phyloP scores from a whole-genome alignment of 1,140 invertebrate species.

The Polyergus mexicanus region DNA sequence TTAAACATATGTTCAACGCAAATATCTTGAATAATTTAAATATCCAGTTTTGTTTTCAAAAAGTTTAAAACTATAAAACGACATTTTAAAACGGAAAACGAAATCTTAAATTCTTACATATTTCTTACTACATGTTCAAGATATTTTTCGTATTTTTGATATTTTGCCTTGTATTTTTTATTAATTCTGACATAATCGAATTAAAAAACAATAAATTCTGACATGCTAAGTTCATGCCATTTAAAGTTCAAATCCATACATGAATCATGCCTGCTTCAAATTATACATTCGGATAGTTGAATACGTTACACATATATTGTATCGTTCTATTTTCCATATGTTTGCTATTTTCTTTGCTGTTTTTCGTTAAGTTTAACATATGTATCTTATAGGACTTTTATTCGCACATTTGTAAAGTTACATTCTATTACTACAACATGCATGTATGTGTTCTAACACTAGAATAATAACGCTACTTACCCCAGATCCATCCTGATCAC shows the following conservation, averaged over 20 bases:
- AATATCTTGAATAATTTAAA: slow-evolving; percentile 41
- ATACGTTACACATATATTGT: no score
- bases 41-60: slow-evolving; percentile 12
- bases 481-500: slow-evolving; percentile 56
- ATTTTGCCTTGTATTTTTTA: slow-evolving; percentile 3
- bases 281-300: neutral
- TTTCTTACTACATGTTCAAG: neutral
- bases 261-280: neutral
- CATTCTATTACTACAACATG: neutral
- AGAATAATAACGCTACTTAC: slow-evolving; percentile 34
- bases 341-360: neutral
- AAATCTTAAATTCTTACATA: neutral
- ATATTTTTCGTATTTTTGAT: neutral
- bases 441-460: neutral
- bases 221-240: neutral
- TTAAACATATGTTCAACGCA: neutral
- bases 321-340: no score
- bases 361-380: neutral
- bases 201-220: slow-evolving; percentile 4
- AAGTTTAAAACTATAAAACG: neutral
- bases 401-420: neutral
- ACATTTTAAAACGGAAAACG: neutral
- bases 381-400: neutral
- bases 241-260: neutral
- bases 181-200: neutral